These are phyloP conservation scores for Lithophane ornitopus DNA, from an alignment of 2,888 invertebrate species.

Conservation along the genomic window DNA sequence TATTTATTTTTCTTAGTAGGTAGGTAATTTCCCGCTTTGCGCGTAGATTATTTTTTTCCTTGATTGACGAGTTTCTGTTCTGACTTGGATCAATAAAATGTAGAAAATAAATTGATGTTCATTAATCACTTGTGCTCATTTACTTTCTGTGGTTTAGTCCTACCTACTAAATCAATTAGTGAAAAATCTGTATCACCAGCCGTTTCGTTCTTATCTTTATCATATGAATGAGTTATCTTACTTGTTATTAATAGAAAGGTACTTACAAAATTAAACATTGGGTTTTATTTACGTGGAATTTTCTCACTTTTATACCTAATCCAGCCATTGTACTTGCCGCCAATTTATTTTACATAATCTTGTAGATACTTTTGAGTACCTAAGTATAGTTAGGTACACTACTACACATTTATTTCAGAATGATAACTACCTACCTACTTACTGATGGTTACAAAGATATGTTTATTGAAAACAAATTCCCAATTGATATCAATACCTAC, in stretches of 20 bases:
- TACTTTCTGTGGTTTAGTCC: constrained; percentile 7
- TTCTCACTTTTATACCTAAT: background rate
- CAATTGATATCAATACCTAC: background rate
- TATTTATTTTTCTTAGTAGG: constrained; percentile 19
- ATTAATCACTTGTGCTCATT: constrained; percentile 12
- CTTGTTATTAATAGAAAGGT: background rate
- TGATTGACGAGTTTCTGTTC: constrained; percentile 4
- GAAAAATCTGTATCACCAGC: constrained; percentile 9
- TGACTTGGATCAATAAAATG: constrained; percentile 19
- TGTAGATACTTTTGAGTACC: background rate
- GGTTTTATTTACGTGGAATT: background rate
- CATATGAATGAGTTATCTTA: constrained; percentile 7
- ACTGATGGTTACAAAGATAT: no score
- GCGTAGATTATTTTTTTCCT: background rate
- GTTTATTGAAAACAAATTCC: background rate
- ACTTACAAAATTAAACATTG: background rate
- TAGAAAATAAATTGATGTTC: background rate
- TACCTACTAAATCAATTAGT: constrained; percentile 28
- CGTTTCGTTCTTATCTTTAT: constrained; percentile 5
- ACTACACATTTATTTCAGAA: background rate
- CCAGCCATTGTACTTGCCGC: background rate
- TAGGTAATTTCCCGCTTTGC: constrained; percentile 12
- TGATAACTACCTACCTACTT: no score
- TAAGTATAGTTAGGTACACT: background rate
- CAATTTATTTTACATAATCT: background rate